These are phyloP conservation scores for Holotrichia oblita DNA, from an alignment of 1,140 invertebrate genomes.

Conservation along the genomic window DNA sequence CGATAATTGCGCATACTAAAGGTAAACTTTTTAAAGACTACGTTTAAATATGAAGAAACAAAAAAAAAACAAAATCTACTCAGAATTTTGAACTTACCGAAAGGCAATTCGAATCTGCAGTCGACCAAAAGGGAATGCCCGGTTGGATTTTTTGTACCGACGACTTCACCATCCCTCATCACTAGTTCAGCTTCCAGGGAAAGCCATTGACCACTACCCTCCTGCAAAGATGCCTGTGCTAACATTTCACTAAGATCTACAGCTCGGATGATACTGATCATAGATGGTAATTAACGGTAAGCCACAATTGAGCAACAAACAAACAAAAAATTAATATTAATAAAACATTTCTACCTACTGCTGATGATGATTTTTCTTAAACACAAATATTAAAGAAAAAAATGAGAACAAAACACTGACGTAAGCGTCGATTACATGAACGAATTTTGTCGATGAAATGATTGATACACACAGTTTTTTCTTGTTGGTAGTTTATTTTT, in stretches of 20 bases:
- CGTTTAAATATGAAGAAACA: not conserved
- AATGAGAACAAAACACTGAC: not conserved
- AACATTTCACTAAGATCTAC: conserved; percentile 30
- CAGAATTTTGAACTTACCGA: conserved; percentile 91
- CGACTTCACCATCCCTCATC: conserved; percentile 88
- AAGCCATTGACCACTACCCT: conserved; percentile 89
- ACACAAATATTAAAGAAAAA: no score
- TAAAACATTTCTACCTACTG: not conserved
- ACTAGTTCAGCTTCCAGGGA: conserved; percentile 91
- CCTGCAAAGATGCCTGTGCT: conserved; percentile 67
- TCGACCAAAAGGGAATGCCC: conserved; percentile 92
- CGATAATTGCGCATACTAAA: conserved; percentile 5
- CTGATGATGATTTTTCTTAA: not conserved
- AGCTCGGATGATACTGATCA: not conserved
- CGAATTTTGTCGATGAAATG: not conserved
- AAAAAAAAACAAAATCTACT: conserved; percentile 4
- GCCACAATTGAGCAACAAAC: not conserved
- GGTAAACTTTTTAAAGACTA: not conserved
- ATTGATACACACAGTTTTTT: conserved; percentile 5
- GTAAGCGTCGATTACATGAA: not conserved
- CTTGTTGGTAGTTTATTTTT: no score
- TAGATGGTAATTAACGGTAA: not conserved
- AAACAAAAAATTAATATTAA: not conserved
- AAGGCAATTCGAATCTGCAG: conserved; percentile 93
- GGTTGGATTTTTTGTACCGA: conserved; percentile 89